phyloP scores from a whole-genome alignment of 1,140 invertebrate genomes.

The Oryctes rhinoceros region DNA sequence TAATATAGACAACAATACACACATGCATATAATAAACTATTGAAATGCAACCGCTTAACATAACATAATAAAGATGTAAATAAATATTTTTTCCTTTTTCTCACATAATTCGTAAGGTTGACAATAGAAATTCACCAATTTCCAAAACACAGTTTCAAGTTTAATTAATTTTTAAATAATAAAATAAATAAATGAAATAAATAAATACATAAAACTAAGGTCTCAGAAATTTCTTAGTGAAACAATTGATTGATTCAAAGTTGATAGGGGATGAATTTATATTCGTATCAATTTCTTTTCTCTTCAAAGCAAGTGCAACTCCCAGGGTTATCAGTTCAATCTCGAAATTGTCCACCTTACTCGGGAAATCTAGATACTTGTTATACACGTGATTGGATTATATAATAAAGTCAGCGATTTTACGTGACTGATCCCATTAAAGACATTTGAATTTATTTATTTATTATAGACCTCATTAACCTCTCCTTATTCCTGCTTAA shows the following conservation, averaged over 20 bases:
- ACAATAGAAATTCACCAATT: too few species aligned
- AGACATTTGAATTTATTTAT: not conserved
- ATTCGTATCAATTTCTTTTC: constrained; percentile 44
- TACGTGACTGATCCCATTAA: not conserved
- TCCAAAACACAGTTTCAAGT: too few species aligned
- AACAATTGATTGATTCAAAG: constrained; percentile 63
- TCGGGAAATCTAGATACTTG: not conserved
- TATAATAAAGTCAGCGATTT: not conserved
- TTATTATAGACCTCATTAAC: not conserved
- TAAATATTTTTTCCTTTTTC: too few species aligned
- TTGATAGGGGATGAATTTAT: constrained; percentile 56
- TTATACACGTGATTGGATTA: not conserved
- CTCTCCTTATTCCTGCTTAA: too few species aligned
- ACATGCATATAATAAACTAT: too few species aligned
- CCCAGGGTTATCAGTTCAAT: not conserved
- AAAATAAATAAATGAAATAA: too few species aligned
- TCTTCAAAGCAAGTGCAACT: not conserved
- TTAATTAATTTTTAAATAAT: too few species aligned
- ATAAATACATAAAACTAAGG: too few species aligned
- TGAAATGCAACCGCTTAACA: too few species aligned
- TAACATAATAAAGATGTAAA: too few species aligned
- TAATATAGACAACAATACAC: too few species aligned
- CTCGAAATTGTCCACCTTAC: not conserved
- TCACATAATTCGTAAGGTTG: too few species aligned
- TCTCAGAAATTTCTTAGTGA: constrained; percentile 49